These are phyloP conservation scores for Danio albolineatus DNA, from an alignment of 2,797 vertebrate genomes.

Conservation along the genomic window DNA sequence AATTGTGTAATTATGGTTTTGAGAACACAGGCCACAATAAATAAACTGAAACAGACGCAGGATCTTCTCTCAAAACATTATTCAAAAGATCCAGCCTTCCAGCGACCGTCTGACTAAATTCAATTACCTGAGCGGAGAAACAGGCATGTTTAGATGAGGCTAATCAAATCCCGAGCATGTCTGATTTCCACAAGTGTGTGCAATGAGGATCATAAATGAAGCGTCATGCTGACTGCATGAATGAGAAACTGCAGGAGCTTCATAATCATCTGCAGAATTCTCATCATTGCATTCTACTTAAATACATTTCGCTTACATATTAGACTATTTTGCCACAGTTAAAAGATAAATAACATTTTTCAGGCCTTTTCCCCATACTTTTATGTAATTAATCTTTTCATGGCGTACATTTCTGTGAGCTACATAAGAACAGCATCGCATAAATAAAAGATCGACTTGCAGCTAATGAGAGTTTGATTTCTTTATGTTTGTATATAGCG, in stretches of 20 bases:
- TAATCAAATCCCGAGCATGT: conserved; percentile 72
- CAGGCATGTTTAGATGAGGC: conserved; percentile 71
- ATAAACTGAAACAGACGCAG: conserved; percentile 56
- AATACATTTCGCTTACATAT: conserved; percentile 20
- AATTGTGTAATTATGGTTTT: background rate
- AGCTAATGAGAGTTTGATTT: conserved; percentile 40
- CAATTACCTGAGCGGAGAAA: conserved; percentile 69
- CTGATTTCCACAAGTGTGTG: conserved; percentile 62
- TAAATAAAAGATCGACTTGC: conserved; percentile 4
- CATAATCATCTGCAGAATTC: conserved; percentile 13
- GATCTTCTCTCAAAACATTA: conserved; percentile 62
- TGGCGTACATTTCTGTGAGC: background rate
- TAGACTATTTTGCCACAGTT: background rate
- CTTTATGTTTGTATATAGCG: conserved; percentile 25
- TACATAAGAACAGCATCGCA: background rate
- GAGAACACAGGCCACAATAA: conserved; percentile 52
- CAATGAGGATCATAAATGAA: conserved; percentile 66
- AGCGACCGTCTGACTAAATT: conserved; percentile 67
- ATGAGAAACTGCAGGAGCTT: background rate
- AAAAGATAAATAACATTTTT: background rate
- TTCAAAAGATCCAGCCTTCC: conserved; percentile 63
- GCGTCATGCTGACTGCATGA: background rate
- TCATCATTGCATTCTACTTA: conserved; percentile 35
- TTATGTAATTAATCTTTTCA: background rate
- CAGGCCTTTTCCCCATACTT: background rate